Percentiles rank a stretch among this genome's conserved stretches.
These are phyloP conservation scores for Dryomyza anilis DNA, from an alignment of 2,888 invertebrate species.

Conservation along the genomic window DNA sequence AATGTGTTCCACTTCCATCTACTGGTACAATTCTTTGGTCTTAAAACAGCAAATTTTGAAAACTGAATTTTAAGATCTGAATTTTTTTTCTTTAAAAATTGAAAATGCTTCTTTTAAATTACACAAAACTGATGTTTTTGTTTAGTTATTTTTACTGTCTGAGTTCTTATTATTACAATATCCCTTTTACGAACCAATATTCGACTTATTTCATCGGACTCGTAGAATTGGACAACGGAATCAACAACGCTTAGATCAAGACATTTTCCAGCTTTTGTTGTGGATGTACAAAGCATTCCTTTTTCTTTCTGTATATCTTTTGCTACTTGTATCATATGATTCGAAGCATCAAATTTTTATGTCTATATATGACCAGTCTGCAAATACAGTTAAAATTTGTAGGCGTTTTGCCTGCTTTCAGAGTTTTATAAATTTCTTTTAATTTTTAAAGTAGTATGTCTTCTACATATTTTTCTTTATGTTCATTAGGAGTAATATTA, in stretches of 20 bases:
- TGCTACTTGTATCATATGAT: constrained; percentile 2
- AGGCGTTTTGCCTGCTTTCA: too few relatives aligned
- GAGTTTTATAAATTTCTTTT: too few relatives aligned
- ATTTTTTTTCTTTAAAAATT: background rate
- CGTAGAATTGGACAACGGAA: background rate
- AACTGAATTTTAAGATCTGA: background rate
- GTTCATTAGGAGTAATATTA: too few relatives aligned
- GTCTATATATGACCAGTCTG: constrained; percentile 1
- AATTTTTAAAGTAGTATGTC: too few relatives aligned
- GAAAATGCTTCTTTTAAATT: too few relatives aligned
- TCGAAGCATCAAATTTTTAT: constrained; percentile 1
- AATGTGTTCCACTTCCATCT: constrained; percentile 22
- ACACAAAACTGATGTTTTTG: constrained; percentile 5
- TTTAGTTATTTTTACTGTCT: background rate
- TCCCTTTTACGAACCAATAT: constrained; percentile 7
- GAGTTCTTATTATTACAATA: background rate
- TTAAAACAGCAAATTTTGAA: constrained; percentile 17
- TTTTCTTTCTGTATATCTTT: constrained; percentile 6
- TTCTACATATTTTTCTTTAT: too few relatives aligned
- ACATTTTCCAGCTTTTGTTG: background rate
- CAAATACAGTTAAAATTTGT: constrained; percentile 5
- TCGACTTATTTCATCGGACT: background rate
- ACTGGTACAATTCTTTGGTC: constrained; percentile 17
- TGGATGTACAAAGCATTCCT: constrained; percentile 4
- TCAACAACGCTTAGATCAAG: background rate